Evolutionary conservation across 2,888 invertebrate species (phyloP), one percentile per base, ranked within the genome.

Genomic region (Alitta virens): DNA sequence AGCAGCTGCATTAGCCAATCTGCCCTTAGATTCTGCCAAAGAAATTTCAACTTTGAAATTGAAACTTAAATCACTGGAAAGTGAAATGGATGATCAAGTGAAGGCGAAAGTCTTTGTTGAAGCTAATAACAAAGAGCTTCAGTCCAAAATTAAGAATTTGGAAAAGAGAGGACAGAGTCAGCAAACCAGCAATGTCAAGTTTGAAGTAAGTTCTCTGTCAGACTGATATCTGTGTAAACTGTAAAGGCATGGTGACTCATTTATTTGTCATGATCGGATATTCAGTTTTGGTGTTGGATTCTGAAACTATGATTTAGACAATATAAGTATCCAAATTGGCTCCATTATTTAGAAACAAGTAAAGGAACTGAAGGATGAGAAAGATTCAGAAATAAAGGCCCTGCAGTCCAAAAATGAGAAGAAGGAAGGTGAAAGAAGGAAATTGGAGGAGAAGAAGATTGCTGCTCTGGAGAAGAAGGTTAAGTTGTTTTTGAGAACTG

Each of bases 1-100:
- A 62, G 71, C 69, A 21, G 77, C 72, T 21, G 67, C 72, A 55
- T 60, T 78, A 51, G 71, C 73, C 12, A 76, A 76, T 63, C 66
- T 77, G 5, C 78, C 78, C 5, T 65, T 75, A 2, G 76, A 78
- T 64, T 71, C 76, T 25, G 75, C 75, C 5, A 75, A 74, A 43
- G 78, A 78, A 61, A 75, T 78, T 16, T 72, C 73, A 60, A 70
- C 73, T 46, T 68, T 78, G 12, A 75, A 77, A 56, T 72, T 71
- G 33, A 77, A 76, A 70, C 70, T 77, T 5, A 33, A 33, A 46
- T 46, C n/a, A 21, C 46, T 18, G 5, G 46, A 46, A n/a, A 46
- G 7, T 18, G 46, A 46, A 46, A 46, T 9, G 46, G 57, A 64
- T 51, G 51, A 16, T 18, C 23, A 27, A 12, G 14, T 40, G 27